Base-by-base conservation (phyloP, 2,888 invertebrate genomes). In the Oligia strigilis region DNA sequence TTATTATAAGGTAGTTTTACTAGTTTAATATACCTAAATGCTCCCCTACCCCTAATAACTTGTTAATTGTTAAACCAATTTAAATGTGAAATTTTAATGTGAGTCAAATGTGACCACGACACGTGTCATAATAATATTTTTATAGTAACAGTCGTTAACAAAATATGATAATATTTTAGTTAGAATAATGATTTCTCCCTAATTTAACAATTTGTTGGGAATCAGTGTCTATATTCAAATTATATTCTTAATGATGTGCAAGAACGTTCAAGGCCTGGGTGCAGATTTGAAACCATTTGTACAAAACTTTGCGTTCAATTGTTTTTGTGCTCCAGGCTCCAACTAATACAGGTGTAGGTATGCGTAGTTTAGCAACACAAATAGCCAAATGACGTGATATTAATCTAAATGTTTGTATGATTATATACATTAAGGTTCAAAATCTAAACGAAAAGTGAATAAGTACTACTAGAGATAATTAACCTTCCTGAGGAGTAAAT, bases 381-480 rank as follows among this genome's bases (percentile, higher is more conserved):
- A 84, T 72, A 82, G 83, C 78, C 19, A 69, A 40, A 82, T 78
- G 83, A 84, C 40, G 74, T 78, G 71, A 58, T 52, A 49, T 49
- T n/a, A 36, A 49, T 62, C 17, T 58, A n/a, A 66, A 70, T 77
- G 77, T 23, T 55, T 1, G 36, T 60, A 40, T 65, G 64, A 36
- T 19, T 58, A 46, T 58, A 9, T 79, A 29, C 36, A 52, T 60
- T n/a, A 17, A 5, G 14, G n/a, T 46, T 49, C 17, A 36, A 55
- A n/a, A 72, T 13, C 0, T 29, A 40, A 36, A 43, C 4, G 2
- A 77, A 55, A 40, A 36, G 8, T 36, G 36, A 36, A 5, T 19
- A 29, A 9, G 43, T 43, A 49, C 9, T 36, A 52, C 9, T 36
- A 36, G 9, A 23, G 14, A 52, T 71, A 49, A 49, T 19, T 17